Evolutionary conservation across 2,888 invertebrate species (phyloP), one percentile per base, ranked within the genome.

Genomic region (Elaeidobius kamerunicus): DNA sequence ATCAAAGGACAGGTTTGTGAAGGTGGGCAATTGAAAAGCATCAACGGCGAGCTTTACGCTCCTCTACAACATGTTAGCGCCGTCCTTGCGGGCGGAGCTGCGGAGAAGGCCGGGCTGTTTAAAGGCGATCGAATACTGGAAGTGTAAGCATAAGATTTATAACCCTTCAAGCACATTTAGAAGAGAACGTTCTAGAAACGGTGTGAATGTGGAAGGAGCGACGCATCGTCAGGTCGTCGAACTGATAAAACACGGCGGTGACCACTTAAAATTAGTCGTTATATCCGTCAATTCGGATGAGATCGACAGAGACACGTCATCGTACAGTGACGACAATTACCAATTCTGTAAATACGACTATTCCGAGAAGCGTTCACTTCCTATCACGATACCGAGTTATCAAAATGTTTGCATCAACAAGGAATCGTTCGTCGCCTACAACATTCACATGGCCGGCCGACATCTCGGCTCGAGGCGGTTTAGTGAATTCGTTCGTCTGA

Each of bases 11-110:
- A 99, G 82, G 97, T 99, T 68, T 96, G 95, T 73, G 99, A 99
- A 78, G 99, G 99, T 74, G 99, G 99, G 62, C 98, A 98, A 77
- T 77, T 99, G 69, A 82, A 91, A 73, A 95, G 96, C 75, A 97
- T 99, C 72, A 98, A 98, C 77, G 98, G 99, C 55, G 93, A 97
- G 76, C 79, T 99, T 61, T 99, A 99, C 80, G 98, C 99, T 70
- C 99, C 99, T 65, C 79, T 99, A 69, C 99, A 99, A 80, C 99
- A 99, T 81, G 98, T 99, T 71, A 96, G 95, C 78, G 99, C 99
- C 52, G 97, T 99, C 52, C 76, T 99, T 73, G 91, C 91, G 72
- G 86, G 91, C 67, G 99, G 99, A 60, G 98, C 99, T 55, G 99
- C 99, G 20, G 96, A 99, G 74, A 89, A 88, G 74, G 99, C 99